Percentiles rank a stretch among this genome's conserved stretches.
These are phyloP conservation scores for Himalopsyche phryganea DNA, from an alignment of 1,140 invertebrate species.

Conservation along the genomic window DNA sequence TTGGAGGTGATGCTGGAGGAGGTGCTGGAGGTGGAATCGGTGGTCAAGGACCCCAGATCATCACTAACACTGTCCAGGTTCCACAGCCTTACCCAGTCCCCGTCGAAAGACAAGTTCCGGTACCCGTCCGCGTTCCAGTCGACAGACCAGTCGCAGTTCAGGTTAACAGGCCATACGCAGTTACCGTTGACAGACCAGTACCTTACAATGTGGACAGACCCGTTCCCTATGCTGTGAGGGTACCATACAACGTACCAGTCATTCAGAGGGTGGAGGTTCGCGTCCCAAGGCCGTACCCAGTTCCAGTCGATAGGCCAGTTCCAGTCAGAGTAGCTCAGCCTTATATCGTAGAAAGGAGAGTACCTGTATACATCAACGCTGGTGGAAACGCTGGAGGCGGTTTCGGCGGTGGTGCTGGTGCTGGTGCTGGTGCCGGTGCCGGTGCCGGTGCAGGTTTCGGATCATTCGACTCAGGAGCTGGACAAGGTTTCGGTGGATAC, in stretches of 20 bases:
- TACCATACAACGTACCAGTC: conserved; percentile 41
- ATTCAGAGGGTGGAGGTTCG: conserved; percentile 41
- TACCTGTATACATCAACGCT: conserved; percentile 31
- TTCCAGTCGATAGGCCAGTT: conserved; percentile 41
- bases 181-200: conserved; percentile 39
- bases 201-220: conserved; percentile 35
- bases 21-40: background rate
- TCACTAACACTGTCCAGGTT: conserved; percentile 27
- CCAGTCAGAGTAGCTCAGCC: conserved; percentile 39
- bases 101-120: conserved; percentile 31
- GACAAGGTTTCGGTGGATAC: background rate
- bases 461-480: background rate
- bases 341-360: conserved; percentile 34
- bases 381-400: background rate
- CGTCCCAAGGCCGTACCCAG: conserved; percentile 39
- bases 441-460: background rate
- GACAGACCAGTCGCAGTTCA: conserved; percentile 26
- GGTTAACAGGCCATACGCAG: conserved; percentile 38
- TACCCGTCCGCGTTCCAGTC: conserved; percentile 26
- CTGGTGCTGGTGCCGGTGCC: background rate
- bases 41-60: conserved; percentile 12
- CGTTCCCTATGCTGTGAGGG: conserved; percentile 35
- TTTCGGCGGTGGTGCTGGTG: background rate
- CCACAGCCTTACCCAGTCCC: conserved; percentile 33
- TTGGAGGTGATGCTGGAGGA: background rate